Base-by-base conservation (phyloP, 2,797 vertebrate genomes). In the Pyrocephalus nanus region DNA sequence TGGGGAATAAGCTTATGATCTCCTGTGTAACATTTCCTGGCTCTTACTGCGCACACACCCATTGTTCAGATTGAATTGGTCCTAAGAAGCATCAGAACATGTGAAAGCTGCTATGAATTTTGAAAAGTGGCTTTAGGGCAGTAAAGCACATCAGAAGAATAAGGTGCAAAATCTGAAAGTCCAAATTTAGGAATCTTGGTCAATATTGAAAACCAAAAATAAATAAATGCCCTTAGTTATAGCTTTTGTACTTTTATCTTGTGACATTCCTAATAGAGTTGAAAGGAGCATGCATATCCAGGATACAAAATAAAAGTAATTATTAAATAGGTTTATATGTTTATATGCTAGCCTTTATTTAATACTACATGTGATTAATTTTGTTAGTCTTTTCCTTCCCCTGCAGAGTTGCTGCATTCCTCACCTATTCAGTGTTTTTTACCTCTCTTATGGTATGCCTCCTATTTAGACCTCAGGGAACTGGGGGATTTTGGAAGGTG, bases 21-120 rank as follows among this genome's bases (percentile, higher is more conserved):
- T 96, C 95, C 95, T 57, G 93, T 84, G 94, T 93, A 92, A 91
- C 93, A 91, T 97, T 96, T 92, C 86, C 71, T 80, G 88, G 80
- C 95, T 96, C 88, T 93, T 94, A 22, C 91, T 95, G 96, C 94
- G 89, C 95, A 94, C 94, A 94, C 91, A n/a, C 86, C 97, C 96
- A 97, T 98, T 98, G 97, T 98, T 97, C 79, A 66, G 96, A 97
- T 90, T 97, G 97, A 97, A 98, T 97, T 97, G 98, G 97, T 97
- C 98, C 97, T 97, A 97, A 94, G 98, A 98, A 98, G 97, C 97
- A 97, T 29, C 91, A 94, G 96, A 97, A 97, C 97, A 96, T 97
- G 95, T 55, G 90, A 97, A 97, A 97, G 95, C 96, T 20, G 29
- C 96, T 95, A 95, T 97, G 98, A 98, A 97, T 98, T 98, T 97